phyloP scores from a whole-genome alignment of 2,797 vertebrate species.

The Lagorchestes hirsutus region DNA sequence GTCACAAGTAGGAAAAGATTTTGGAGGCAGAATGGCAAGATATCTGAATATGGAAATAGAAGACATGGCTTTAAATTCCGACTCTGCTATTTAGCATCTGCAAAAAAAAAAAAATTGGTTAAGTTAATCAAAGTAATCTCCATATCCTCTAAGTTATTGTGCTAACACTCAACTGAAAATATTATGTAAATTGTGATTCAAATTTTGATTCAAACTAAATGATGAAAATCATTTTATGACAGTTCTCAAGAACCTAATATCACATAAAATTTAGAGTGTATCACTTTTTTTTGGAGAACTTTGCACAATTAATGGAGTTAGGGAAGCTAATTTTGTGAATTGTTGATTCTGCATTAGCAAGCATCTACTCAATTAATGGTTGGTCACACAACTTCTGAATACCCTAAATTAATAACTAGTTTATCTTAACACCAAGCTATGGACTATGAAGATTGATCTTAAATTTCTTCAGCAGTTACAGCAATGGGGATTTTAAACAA shows the following conservation, averaged over 20 bases:
- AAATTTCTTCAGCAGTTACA: background rate
- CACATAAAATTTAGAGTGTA: background rate
- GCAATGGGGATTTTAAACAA: background rate
- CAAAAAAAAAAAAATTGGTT: background rate
- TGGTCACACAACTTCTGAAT: background rate
- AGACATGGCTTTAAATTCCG: background rate
- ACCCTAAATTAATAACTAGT: background rate
- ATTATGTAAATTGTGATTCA: background rate
- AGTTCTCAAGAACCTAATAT: conserved; percentile 26
- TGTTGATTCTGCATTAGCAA: background rate
- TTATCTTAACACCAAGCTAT: background rate
- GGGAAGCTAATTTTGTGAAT: background rate
- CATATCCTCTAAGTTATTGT: background rate
- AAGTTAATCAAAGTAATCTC: background rate
- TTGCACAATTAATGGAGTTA: conserved; percentile 24
- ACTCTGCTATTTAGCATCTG: background rate
- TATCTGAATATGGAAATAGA: background rate
- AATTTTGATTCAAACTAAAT: background rate
- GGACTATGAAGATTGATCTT: background rate
- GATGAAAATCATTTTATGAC: conserved; percentile 23
- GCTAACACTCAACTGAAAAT: background rate
- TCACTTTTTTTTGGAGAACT: background rate
- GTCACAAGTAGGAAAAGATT: no score
- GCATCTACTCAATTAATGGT: background rate
- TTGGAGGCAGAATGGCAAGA: background rate